These are phyloP conservation scores for Troides oblongomaculatus DNA, from an alignment of 2,888 invertebrate species.

Conservation along the genomic window DNA sequence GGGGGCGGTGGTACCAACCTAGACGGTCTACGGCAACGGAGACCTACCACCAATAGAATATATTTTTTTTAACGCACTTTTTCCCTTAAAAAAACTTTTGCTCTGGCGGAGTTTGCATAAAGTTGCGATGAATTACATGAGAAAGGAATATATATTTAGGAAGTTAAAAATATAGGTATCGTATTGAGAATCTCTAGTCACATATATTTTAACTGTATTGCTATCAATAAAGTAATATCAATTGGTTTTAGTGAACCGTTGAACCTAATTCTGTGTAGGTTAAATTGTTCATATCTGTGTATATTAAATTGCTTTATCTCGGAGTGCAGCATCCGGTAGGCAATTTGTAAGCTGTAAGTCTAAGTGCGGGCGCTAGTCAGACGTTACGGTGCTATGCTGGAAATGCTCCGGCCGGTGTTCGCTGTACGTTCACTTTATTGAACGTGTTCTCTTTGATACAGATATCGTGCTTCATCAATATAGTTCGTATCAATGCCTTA, in stretches of 20 bases:
- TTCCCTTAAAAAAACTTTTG: too few relatives aligned
- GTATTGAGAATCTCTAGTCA: too few relatives aligned
- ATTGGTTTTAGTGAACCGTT: neutral
- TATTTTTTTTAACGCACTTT: too few relatives aligned
- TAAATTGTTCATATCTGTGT: constrained; percentile 1
- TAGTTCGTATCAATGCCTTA: constrained; percentile 21
- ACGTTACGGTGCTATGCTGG: constrained; percentile 21
- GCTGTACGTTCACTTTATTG: constrained; percentile 18
- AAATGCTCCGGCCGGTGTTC: constrained; percentile 13
- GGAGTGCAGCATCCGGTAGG: constrained; percentile 25
- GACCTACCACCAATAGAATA: too few relatives aligned
- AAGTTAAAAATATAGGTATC: too few relatives aligned
- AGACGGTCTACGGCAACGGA: too few relatives aligned
- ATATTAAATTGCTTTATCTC: constrained; percentile 27
- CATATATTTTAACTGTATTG: too few relatives aligned
- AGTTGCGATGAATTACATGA: too few relatives aligned
- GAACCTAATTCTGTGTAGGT: constrained; percentile 1
- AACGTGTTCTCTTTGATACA: constrained; percentile 23
- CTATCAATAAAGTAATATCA: too few relatives aligned
- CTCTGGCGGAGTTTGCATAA: too few relatives aligned
- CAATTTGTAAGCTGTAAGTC: constrained; percentile 30
- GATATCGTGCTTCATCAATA: constrained; percentile 17
- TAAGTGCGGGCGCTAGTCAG: constrained; percentile 27
- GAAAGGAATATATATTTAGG: too few relatives aligned
- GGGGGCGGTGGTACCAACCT: too few relatives aligned